These are phyloP conservation scores for Tipula lateralis DNA, from an alignment of 2,888 invertebrate species.

Conservation along the genomic window DNA sequence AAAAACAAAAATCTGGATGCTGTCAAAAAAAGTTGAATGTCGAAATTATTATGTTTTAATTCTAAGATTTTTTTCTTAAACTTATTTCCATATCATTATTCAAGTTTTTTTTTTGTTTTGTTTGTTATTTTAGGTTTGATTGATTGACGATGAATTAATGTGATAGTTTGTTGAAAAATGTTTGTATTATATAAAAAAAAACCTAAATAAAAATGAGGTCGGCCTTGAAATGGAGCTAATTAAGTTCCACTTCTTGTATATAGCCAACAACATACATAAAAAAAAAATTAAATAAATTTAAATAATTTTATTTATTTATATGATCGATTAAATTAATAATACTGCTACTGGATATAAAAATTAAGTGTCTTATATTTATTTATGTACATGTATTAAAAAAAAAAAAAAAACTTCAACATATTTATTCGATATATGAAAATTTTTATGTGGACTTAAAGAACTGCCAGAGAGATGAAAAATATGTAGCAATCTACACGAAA, in stretches of 20 bases:
- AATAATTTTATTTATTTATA: background rate
- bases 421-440: background rate
- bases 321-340: background rate
- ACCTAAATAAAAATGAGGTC: background rate
- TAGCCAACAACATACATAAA: background rate
- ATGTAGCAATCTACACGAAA: background rate
- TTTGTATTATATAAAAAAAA: too few relatives aligned
- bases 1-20: background rate
- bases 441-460: too few relatives aligned
- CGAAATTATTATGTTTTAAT: constrained; percentile 1
- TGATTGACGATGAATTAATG: constrained; percentile 19
- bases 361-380: background rate
- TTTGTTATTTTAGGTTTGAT: background rate
- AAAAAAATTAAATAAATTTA: background rate
- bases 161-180: constrained; percentile 24
- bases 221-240: constrained; percentile 13
- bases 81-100: constrained; percentile 13
- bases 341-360: background rate
- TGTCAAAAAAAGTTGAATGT: constrained; percentile 15
- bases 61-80: background rate
- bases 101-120: background rate
- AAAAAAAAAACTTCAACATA: constrained; percentile 7
- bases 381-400: too few relatives aligned
- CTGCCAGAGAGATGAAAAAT: background rate
- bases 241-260: background rate